A percentile compares a stretch with the other conserved stretches of the same genome.
Evolutionary conservation across 2,797 vertebrate genomes (phyloP).

Genomic region (Mormyrops boulengeri): DNA sequence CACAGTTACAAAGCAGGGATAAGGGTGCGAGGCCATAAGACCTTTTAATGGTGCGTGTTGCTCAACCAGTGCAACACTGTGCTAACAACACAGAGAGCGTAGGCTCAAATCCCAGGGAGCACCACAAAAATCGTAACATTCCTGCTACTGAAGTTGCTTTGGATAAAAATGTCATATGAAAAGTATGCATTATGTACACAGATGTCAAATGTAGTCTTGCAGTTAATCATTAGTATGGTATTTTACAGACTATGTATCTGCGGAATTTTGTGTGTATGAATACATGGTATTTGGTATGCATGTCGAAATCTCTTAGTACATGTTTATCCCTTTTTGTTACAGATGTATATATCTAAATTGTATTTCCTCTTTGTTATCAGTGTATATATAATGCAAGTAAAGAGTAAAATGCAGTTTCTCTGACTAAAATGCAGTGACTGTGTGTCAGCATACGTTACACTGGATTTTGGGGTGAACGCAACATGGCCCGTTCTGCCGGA

Average conservation of each 20-base stretch:
- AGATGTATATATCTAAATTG: background rate
- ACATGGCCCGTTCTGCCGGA: background rate
- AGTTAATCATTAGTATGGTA: background rate
- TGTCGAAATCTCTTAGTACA: background rate
- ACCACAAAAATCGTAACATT: background rate
- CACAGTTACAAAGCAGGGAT: background rate
- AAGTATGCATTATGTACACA: background rate
- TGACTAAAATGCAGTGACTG: background rate
- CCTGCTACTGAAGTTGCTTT: background rate
- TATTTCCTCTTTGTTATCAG: background rate
- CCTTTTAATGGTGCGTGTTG: background rate
- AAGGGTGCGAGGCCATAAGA: background rate
- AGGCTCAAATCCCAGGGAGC: background rate
- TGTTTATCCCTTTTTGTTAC: background rate
- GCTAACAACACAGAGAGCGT: background rate
- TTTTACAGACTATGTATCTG: background rate
- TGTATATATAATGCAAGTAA: background rate
- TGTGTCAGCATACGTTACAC: background rate
- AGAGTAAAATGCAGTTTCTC: background rate
- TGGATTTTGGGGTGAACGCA: background rate
- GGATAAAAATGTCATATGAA: background rate
- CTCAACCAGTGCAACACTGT: background rate
- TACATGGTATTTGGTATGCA: background rate
- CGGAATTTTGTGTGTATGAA: background rate
- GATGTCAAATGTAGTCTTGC: background rate